Evolutionary conservation across 1,140 invertebrate species (phyloP).

Genomic region (Neotoxoptera formosana): DNA sequence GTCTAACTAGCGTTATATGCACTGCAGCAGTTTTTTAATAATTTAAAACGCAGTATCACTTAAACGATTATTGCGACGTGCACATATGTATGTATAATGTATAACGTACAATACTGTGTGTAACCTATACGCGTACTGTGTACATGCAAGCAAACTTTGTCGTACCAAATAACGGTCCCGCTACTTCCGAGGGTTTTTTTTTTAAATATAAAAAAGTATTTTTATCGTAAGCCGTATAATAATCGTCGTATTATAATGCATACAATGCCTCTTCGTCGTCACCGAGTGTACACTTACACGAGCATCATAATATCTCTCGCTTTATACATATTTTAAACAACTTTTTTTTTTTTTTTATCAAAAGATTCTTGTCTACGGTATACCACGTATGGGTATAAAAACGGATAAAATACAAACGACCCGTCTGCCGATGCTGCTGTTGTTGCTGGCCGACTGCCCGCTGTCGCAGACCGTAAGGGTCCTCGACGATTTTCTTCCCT

Average conservation of each 20-base stretch:
- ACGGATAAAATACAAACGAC: background rate
- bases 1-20: background rate
- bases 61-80: background rate
- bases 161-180: background rate
- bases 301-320: background rate
- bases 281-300: background rate
- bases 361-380: background rate
- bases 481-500: background rate
- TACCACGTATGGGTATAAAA: too few species aligned
- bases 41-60: background rate
- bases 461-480: background rate
- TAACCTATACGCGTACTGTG: background rate
- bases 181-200: background rate
- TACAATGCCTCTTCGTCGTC: background rate
- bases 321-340: slow-evolving; percentile 19
- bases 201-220: background rate
- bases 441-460: background rate
- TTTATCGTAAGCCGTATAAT: background rate
- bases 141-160: background rate
- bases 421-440: background rate
- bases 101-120: background rate
- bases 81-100: background rate
- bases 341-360: background rate
- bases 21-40: background rate
- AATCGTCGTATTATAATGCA: background rate